Evolutionary conservation across 1,140 invertebrate genomes (phyloP), one percentile per base, ranked within the genome.

Genomic region (Trypoxylus dichotomus): DNA sequence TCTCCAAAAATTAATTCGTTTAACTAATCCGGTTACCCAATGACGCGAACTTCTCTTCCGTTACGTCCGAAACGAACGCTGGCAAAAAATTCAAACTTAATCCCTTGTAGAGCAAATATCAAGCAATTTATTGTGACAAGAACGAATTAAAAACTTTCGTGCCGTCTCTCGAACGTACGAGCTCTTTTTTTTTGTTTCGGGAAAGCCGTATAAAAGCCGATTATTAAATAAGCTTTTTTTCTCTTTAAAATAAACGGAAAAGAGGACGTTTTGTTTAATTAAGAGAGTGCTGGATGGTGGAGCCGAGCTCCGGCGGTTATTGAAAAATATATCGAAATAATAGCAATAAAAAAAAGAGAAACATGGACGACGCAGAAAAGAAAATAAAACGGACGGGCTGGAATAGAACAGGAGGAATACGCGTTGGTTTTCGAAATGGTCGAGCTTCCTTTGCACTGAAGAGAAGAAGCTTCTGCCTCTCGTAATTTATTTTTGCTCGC

Each of bases 401-500:
- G 13, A 15, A 15, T 15, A 54, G 47, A 54, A 54, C 19, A 6
- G 19, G 47, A 54, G 13, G 47, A 54, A 54, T 37, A 37, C 32
- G 32, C 10, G n/a, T n/a, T n/a, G n/a, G n/a, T n/a, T n/a, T n/a
- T 15, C 42, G 15, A 43, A 43, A 43, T 43, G 15, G 42, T 11
- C 42, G 15, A 43, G 15, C 42, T 43, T 43, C 15, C 42, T 43
- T 43, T 43, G 15, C 15, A n/a, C n/a, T n/a, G n/a, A n/a, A n/a
- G n/a, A n/a, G 11, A n/a, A 0, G 47, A 1, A 54, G 47, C 47
- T 19, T 43, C 47, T 15, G 15, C 32, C 32, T 37, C 32, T 54
- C 47, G 76, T 77, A 77, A 71, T 72, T 77, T 72, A 63, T 72
- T 77, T 72, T 29, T 72, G 54, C n/a, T 25, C 37, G 68, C 75